These are phyloP conservation scores for Bostrychus sinensis DNA, from an alignment of 2,113 vertebrate genomes.

Conservation along the genomic window DNA sequence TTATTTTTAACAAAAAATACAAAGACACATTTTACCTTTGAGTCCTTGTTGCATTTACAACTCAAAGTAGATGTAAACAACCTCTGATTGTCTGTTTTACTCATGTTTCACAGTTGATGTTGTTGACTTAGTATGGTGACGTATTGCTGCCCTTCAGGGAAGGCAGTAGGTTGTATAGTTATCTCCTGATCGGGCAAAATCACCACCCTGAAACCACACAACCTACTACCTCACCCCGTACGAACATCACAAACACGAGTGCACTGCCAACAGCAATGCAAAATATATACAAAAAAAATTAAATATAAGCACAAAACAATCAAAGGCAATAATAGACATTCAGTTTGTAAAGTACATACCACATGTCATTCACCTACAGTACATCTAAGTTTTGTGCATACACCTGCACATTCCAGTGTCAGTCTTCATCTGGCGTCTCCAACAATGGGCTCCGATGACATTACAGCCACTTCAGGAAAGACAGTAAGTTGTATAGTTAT, in stretches of 20 bases:
- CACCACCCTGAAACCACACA: constrained; percentile 99
- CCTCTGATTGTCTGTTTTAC: constrained; percentile 4
- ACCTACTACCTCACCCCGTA: constrained; percentile 99
- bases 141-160: constrained; percentile 90
- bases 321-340: neutral
- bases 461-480: constrained; percentile 99
- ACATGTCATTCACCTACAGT: neutral
- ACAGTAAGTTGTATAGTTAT: constrained; percentile 99
- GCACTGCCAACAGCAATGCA: neutral
- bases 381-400: neutral
- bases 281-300: neutral
- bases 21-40: constrained; percentile 47
- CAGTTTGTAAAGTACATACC: neutral
- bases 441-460: constrained; percentile 66
- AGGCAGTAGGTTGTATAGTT: constrained; percentile 99
- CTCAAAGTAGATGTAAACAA: neutral
- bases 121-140: constrained; percentile 36
- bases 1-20: constrained; percentile 36
- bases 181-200: constrained; percentile 98
- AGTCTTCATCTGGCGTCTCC: constrained; percentile 34
- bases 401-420: constrained; percentile 19
- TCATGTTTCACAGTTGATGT: constrained; percentile 1
- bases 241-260: constrained; percentile 75
- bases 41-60: constrained; percentile 1
- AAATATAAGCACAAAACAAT: neutral